phyloP scores from a whole-genome alignment of 2,113 vertebrate genomes.

The Strix aluco region DNA sequence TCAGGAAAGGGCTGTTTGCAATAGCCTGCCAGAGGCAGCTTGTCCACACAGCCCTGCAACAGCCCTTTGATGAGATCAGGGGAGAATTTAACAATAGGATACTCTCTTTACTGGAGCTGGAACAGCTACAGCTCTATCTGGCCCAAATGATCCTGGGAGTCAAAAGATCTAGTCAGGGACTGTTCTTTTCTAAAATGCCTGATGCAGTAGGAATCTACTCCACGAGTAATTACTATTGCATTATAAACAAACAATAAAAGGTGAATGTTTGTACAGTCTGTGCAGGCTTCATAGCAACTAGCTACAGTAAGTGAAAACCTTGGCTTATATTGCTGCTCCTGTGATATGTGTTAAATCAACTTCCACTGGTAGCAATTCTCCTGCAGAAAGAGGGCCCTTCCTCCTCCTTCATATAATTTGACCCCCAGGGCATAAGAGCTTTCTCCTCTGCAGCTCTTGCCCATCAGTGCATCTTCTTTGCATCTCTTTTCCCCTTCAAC shows the following conservation, averaged over 20 bases:
- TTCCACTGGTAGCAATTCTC: neutral
- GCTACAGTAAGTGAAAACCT: neutral
- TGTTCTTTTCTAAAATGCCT: neutral
- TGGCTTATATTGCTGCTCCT: neutral
- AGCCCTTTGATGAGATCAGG: neutral
- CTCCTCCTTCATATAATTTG: constrained; percentile 6
- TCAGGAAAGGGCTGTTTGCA: neutral
- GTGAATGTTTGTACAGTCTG: neutral
- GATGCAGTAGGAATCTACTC: neutral
- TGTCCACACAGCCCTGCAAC: neutral
- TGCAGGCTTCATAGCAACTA: neutral
- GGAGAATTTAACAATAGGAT: neutral
- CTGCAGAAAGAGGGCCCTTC: neutral
- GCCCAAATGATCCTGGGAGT: neutral
- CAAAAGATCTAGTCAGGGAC: neutral
- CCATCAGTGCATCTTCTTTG: constrained; percentile 45
- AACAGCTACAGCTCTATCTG: neutral
- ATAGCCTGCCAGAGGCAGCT: neutral
- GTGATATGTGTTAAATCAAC: neutral
- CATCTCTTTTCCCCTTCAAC: constrained; percentile 56
- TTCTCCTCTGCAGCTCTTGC: constrained; percentile 34
- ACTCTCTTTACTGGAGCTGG: neutral
- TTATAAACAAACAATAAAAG: neutral
- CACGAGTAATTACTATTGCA: neutral
- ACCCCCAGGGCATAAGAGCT: constrained; percentile 27